A percentile compares a stretch with the other conserved stretches of the same genome.
phyloP scores from a whole-genome alignment of 2,113 vertebrate genomes.

The Dipodomys spectabilis region DNA sequence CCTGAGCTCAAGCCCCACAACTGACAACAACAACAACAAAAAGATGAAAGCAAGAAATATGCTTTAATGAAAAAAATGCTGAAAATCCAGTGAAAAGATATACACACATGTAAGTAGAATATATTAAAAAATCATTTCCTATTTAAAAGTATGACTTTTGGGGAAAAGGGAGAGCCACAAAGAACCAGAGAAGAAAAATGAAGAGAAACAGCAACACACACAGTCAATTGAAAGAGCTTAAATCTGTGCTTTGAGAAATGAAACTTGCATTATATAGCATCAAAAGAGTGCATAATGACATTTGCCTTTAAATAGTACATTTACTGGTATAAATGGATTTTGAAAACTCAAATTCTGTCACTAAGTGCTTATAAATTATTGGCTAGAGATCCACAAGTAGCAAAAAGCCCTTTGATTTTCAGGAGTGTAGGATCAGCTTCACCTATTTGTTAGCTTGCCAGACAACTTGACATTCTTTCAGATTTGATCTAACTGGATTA shows the following conservation, averaged over 20 bases:
- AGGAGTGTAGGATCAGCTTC: conserved; percentile 2
- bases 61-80: neutral
- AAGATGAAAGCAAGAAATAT: neutral
- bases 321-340: neutral
- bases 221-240: neutral
- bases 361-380: conserved; percentile 8
- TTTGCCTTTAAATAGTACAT: conserved; percentile 6
- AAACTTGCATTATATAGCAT: neutral
- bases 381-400: conserved; percentile 13
- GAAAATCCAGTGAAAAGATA: neutral
- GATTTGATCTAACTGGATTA: conserved; percentile 54
- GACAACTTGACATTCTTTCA: conserved; percentile 49
- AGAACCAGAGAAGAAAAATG: neutral
- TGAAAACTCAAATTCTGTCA: neutral
- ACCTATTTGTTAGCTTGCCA: conserved; percentile 49
- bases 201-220: neutral
- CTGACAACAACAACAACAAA: neutral
- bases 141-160: neutral
- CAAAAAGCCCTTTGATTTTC: neutral
- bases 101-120: neutral
- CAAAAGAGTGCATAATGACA: neutral
- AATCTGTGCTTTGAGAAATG: neutral
- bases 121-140: neutral
- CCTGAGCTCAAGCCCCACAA: too few species aligned
- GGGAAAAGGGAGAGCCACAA: neutral